A percentile compares a stretch with the other conserved stretches of the same genome.
phyloP scores from a whole-genome alignment of 2,888 invertebrate species.

The Orchesellides sinensis region DNA sequence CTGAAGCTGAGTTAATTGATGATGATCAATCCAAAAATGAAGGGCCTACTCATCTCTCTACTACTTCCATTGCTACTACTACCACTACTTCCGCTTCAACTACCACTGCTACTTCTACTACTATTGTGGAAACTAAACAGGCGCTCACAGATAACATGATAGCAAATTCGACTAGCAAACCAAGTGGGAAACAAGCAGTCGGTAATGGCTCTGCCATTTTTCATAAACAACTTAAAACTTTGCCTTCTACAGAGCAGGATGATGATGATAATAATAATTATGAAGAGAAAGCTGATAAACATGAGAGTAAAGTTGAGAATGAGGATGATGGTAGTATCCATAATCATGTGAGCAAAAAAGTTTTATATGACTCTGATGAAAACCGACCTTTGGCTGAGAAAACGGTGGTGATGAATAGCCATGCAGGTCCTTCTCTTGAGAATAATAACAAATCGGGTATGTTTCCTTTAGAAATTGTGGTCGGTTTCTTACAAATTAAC shows the following conservation, averaged over 20 bases:
- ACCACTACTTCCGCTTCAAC: slow-evolving; percentile 6
- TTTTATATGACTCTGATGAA: slow-evolving; percentile 1
- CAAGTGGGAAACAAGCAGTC: slow-evolving; percentile 63
- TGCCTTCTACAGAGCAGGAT: neutral
- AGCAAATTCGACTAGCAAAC: slow-evolving; percentile 48
- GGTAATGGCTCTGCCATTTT: slow-evolving; percentile 65
- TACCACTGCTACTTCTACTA: slow-evolving; percentile 27
- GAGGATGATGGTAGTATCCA: neutral
- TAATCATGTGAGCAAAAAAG: neutral
- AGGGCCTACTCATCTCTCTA: slow-evolving; percentile 52
- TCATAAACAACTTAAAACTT: slow-evolving; percentile 52
- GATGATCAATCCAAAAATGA: slow-evolving; percentile 50
- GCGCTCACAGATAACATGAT: slow-evolving; percentile 36
- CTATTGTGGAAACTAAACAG: slow-evolving; percentile 45
- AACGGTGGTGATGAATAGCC: slow-evolving; percentile 6
- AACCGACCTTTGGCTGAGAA: slow-evolving; percentile 26
- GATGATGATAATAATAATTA: neutral
- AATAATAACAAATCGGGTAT: slow-evolving; percentile 59
- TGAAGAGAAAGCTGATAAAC: neutral
- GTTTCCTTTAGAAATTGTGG: slow-evolving; percentile 15
- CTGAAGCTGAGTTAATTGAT: slow-evolving; percentile 52
- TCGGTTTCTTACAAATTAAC: neutral
- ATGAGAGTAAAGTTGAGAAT: slow-evolving; percentile 2
- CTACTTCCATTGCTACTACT: slow-evolving; percentile 4
- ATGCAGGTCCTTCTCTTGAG: slow-evolving; percentile 50